Conservation (phyloP, 2,888 invertebrate genomes). For the Chloroclysta siterata region DNA sequence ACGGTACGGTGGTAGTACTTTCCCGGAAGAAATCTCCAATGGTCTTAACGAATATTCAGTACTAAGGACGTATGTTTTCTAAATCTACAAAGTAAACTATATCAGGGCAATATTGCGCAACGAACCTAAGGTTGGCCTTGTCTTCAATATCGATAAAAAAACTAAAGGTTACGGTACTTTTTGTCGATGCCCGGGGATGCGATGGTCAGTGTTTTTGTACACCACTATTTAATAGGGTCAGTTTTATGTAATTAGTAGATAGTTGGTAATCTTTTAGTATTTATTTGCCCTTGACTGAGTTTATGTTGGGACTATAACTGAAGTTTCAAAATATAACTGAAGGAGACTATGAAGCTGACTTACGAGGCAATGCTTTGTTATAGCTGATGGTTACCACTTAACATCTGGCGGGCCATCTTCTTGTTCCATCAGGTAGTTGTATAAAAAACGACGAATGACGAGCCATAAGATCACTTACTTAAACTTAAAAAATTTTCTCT, state of each 20-base stretch:
- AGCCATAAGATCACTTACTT: no score
- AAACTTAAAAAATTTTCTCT: no score
- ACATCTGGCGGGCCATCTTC: no score
- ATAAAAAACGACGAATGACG: no score
- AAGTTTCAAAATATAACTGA: background rate
- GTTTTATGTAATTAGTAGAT: slow-evolving; percentile 37
- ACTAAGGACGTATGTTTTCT: slow-evolving; percentile 11
- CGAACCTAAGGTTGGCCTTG: slow-evolving; percentile 49
- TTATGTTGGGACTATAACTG: slow-evolving; percentile 28
- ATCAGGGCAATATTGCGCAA: slow-evolving; percentile 34
- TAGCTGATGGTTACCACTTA: no score
- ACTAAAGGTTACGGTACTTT: slow-evolving; percentile 62
- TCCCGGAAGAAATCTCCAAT: no score
- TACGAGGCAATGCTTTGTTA: no score
- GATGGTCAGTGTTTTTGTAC: slow-evolving; percentile 60
- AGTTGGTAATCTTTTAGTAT: slow-evolving; percentile 37
- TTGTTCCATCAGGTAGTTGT: no score
- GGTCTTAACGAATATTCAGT: no score
- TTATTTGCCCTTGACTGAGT: slow-evolving; percentile 51
- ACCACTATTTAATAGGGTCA: slow-evolving; percentile 53
- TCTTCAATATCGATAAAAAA: slow-evolving; percentile 49
- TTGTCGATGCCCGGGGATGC: slow-evolving; percentile 56
- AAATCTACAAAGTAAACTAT: slow-evolving; percentile 14
- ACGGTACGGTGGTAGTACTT: no score
- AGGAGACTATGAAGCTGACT: no score